Conservation (phyloP, 2,113 vertebrate species). For the Urocitellus parryii region DNA sequence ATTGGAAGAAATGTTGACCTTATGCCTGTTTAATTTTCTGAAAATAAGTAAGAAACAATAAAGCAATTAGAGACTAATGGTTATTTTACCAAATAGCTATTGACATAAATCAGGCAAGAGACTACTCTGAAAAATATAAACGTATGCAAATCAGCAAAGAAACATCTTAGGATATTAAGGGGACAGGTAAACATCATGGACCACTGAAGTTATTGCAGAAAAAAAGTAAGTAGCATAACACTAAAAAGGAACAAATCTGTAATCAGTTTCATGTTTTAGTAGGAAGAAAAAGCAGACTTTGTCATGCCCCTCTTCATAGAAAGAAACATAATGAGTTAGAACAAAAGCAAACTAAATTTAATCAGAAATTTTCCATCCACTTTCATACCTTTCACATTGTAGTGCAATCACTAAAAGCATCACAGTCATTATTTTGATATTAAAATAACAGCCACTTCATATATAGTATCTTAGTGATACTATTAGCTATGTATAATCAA, state of each 20-base stretch:
- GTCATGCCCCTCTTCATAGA: neutral
- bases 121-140: neutral
- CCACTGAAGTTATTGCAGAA: neutral
- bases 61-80: neutral
- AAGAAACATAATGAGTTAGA: neutral
- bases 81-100: neutral
- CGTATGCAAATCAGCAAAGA: neutral
- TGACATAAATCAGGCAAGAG: neutral
- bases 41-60: slow-evolving; percentile 6
- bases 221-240: slow-evolving; percentile 1
- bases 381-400: neutral
- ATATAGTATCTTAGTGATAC: neutral
- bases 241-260: slow-evolving; percentile 55
- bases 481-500: neutral
- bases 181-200: neutral
- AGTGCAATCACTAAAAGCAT: neutral
- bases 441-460: neutral
- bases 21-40: neutral
- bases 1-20: neutral
- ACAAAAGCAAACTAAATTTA: neutral
- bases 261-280: slow-evolving; percentile 37
- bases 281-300: neutral
- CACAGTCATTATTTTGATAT: neutral
- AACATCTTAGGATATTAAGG: neutral
- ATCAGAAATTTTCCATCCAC: neutral